Evolutionary conservation across 2,797 vertebrate species (phyloP).

Genomic region (Vipera ursinii): DNA sequence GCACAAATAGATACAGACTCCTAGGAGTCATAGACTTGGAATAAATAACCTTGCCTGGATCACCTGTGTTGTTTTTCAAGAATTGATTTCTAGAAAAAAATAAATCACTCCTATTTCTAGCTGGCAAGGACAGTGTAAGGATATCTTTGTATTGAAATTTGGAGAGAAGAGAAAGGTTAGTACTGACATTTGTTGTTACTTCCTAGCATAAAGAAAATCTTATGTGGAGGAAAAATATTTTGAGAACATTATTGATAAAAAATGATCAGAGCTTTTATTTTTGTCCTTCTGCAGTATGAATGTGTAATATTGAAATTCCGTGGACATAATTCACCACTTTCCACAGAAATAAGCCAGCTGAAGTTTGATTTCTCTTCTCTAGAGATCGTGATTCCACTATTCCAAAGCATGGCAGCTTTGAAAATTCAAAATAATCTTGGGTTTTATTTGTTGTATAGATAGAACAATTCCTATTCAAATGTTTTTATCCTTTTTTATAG

Average conservation of each 20-base stretch:
- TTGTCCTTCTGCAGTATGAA: conserved; percentile 24
- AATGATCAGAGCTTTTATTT: background rate
- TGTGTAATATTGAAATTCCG: conserved; percentile 7
- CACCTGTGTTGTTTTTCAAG: background rate
- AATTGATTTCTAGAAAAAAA: conserved; percentile 23
- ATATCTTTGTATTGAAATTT: background rate
- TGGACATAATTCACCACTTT: conserved; percentile 30
- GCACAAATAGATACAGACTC: background rate
- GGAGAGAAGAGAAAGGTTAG: background rate
- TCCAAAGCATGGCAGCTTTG: conserved; percentile 1
- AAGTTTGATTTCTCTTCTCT: conserved; percentile 7
- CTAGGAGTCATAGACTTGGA: background rate
- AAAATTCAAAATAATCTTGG: conserved; percentile 17
- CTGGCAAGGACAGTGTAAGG: background rate
- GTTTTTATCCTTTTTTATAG: background rate
- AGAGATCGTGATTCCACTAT: background rate
- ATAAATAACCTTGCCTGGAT: conserved; percentile 14
- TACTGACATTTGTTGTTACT: conserved; percentile 6
- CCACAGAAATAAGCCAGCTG: conserved; percentile 10
- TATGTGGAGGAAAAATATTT: conserved; percentile 7
- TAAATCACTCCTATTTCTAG: conserved; percentile 15
- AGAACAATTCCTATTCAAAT: background rate
- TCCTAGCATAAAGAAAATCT: conserved; percentile 37
- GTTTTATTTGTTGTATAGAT: conserved; percentile 6
- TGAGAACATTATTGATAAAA: conserved; percentile 35